These are phyloP conservation scores for Poeciliopsis paucimaculata DNA, from an alignment of 2,797 vertebrate species.

Conservation along the genomic window DNA sequence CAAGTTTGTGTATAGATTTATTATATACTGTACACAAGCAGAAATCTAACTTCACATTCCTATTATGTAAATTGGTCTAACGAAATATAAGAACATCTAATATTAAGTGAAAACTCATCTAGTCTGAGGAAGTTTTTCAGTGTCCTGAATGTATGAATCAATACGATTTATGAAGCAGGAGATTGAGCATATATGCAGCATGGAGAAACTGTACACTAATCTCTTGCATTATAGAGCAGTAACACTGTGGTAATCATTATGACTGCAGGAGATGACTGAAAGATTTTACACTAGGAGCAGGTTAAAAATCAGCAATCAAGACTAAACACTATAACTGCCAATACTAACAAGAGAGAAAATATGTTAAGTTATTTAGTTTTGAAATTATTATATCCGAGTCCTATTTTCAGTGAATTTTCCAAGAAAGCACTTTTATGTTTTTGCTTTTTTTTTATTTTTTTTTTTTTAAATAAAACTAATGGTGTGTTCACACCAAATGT, in stretches of 20 bases:
- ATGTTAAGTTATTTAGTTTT: not conserved
- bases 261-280: slow-evolving; percentile 11
- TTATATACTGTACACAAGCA: slow-evolving; percentile 25
- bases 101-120: slow-evolving; percentile 1
- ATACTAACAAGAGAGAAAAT: not conserved
- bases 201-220: slow-evolving; percentile 5
- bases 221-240: not conserved
- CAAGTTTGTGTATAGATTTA: slow-evolving; percentile 28
- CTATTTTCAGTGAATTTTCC: not conserved
- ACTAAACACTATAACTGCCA: not conserved
- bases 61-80: slow-evolving; percentile 21
- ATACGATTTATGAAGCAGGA: slow-evolving; percentile 5
- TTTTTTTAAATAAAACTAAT: too few relatives aligned
- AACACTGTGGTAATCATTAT: not conserved
- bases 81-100: not conserved
- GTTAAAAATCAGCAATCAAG: slow-evolving; percentile 11
- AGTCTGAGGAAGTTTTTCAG: not conserved
- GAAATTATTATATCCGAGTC: slow-evolving; percentile 9
- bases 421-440: not conserved
- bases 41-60: not conserved
- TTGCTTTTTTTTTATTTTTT: too few relatives aligned
- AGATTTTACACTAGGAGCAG: not conserved
- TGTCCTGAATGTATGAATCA: not conserved
- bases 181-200: not conserved
- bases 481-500: too few relatives aligned